A percentile compares a stretch with the other conserved stretches of the same genome.
phyloP scores from a whole-genome alignment of 2,888 invertebrate genomes.

The Oscheius sp. region DNA sequence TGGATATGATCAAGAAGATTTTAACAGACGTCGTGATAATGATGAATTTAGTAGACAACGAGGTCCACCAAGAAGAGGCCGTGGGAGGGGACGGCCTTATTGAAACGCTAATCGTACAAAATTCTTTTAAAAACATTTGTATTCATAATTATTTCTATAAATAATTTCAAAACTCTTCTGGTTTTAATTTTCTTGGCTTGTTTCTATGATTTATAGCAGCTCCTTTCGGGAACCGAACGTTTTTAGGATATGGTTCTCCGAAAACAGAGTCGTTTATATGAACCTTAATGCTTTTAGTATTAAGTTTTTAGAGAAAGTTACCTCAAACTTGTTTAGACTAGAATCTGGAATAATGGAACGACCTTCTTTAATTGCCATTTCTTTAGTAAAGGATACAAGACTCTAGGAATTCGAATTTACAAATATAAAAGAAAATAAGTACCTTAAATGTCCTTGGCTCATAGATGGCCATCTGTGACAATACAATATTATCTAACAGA shows the following conservation, averaged over 20 bases:
- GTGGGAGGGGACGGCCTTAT: constrained; percentile 17
- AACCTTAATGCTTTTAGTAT: constrained; percentile 37
- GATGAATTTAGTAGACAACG: background rate
- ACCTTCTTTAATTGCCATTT: constrained; percentile 60
- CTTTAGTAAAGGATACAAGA: constrained; percentile 61
- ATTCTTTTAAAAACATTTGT: background rate
- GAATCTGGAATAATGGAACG: constrained; percentile 50
- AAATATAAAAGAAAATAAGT: constrained; percentile 9
- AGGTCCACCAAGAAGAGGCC: background rate
- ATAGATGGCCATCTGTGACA: constrained; percentile 68
- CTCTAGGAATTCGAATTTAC: constrained; percentile 45
- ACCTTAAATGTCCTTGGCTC: constrained; percentile 68
- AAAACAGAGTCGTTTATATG: constrained; percentile 52
- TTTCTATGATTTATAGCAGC: constrained; percentile 55
- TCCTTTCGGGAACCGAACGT: constrained; percentile 56
- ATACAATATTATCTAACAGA: constrained; percentile 61
- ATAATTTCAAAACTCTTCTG: constrained; percentile 56
- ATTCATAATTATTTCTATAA: background rate
- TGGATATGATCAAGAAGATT: too few relatives aligned
- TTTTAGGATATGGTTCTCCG: constrained; percentile 53
- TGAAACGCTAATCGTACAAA: background rate
- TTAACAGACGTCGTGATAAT: too few relatives aligned
- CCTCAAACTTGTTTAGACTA: constrained; percentile 52
- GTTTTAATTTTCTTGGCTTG: constrained; percentile 60
- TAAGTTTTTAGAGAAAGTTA: constrained; percentile 20